A percentile compares a stretch with the other conserved stretches of the same genome.
These are phyloP conservation scores for Leptocoma aspasia DNA, from an alignment of 2,113 vertebrate species.

Conservation along the genomic window DNA sequence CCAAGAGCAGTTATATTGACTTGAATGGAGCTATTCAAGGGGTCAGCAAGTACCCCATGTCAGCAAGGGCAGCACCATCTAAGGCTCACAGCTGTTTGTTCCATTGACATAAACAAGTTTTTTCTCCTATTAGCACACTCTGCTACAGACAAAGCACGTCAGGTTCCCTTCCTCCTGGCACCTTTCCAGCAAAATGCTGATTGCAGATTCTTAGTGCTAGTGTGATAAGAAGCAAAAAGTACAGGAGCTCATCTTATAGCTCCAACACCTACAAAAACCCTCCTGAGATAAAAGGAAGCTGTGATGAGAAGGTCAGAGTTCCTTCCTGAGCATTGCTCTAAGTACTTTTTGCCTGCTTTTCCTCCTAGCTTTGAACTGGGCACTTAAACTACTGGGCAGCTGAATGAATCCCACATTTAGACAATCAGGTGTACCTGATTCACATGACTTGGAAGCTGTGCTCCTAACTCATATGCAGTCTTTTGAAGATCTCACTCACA, in stretches of 20 bases:
- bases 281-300: background rate
- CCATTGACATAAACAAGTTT: background rate
- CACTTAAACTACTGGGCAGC: background rate
- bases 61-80: slow-evolving; percentile 25
- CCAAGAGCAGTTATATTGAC: background rate
- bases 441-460: background rate
- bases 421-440: background rate
- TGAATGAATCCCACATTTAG: background rate
- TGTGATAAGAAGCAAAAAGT: background rate
- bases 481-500: background rate
- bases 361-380: background rate
- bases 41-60: slow-evolving; percentile 16
- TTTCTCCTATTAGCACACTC: background rate
- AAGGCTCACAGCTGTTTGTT: slow-evolving; percentile 23
- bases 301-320: background rate
- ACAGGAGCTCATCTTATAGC: background rate
- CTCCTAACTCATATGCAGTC: background rate
- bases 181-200: background rate
- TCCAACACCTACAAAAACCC: background rate
- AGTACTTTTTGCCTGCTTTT: background rate
- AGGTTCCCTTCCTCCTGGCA: background rate
- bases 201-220: background rate
- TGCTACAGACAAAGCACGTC: background rate
- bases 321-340: background rate
- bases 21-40: slow-evolving; percentile 30